Percentiles rank a stretch among this genome's conserved stretches.
These are phyloP conservation scores for Synergus gifuensis DNA, from an alignment of 2,888 invertebrate genomes.

Conservation along the genomic window DNA sequence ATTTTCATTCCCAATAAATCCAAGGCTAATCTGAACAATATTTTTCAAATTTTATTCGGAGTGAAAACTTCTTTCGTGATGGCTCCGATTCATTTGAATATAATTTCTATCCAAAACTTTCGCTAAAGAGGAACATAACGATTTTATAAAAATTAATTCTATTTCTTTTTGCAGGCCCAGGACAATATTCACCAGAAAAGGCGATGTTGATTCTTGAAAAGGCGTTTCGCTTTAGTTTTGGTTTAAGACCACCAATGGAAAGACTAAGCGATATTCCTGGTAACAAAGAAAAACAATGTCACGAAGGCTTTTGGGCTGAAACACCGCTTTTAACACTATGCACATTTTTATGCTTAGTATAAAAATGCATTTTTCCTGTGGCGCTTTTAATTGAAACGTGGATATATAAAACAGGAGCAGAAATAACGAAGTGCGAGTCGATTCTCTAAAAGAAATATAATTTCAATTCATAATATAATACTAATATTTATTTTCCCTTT, in stretches of 20 bases:
- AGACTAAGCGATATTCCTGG: conserved; percentile 65
- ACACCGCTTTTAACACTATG: conserved; percentile 9
- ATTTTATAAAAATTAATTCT: background rate
- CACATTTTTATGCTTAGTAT: background rate
- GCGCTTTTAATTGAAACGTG: background rate
- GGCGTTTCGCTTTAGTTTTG: conserved; percentile 71
- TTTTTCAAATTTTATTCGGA: too few species aligned
- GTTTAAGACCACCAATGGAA: conserved; percentile 63
- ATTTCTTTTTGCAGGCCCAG: conserved; percentile 72
- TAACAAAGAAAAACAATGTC: conserved; percentile 51
- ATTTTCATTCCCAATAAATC: too few species aligned
- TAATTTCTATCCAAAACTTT: too few species aligned
- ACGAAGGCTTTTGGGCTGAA: background rate
- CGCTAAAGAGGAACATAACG: background rate
- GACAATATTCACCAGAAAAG: conserved; percentile 78
- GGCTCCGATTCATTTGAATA: too few species aligned
- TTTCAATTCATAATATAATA: background rate
- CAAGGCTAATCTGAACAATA: too few species aligned
- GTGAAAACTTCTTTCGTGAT: too few species aligned
- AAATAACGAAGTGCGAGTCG: conserved; percentile 29
- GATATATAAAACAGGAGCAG: background rate
- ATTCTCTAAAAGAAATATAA: conserved; percentile 17
- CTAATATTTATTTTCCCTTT: background rate
- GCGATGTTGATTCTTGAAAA: conserved; percentile 71
- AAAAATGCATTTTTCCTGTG: background rate